Base-by-base conservation (phyloP, 2,888 invertebrate species). In the Lepeophtheirus nordmannii region DNA sequence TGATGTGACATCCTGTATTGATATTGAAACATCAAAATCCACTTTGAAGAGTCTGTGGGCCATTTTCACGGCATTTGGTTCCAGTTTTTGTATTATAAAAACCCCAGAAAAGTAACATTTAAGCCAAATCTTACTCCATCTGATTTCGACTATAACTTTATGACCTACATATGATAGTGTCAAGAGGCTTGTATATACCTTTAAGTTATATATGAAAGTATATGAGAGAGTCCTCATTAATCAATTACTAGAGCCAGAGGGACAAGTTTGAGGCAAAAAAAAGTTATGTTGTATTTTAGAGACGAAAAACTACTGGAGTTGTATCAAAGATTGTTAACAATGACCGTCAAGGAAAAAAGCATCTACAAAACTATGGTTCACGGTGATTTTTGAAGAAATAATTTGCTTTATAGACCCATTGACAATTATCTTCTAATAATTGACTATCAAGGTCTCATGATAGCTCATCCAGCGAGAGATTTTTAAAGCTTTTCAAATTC, bases 321-420 rank as follows among this genome's bases (percentile, higher is more conserved):
- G 2, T n/a, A 3, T 46, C 53, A 46, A 17, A 46, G 53, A 46
- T n/a, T 17, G n/a, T 8, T 46, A n/a, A n/a, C 17, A 17, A 46
- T 5, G n/a, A 46, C 53, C 1, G 17, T 14, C 53, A 46, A 46
- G 53, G 53, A 46, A 17, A 2, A 46, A 17, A 46, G 53, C 8
- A 14, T 46, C 5, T 46, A n/a, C 17, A 46, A 46, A 9, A 61
- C 61, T 38, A 37, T 61, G 61, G 5, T 61, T 2, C 61, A 61
- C 30, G 61, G 61, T 37, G 61, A 61, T 38, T 22, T 14, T 14
- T 61, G 61, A 37, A 61, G n/a, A 12, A 61, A 37, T 17, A 61
- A 61, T 37, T 37, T 61, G 8, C 37, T 61, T 5, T 22, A 17
- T 14, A 46, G 53, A 8, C 53, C 37, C 30, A 3, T 2, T n/a